Evolutionary conservation across 2,113 vertebrate species (phyloP).

Genomic region (Myodes glareolus): DNA sequence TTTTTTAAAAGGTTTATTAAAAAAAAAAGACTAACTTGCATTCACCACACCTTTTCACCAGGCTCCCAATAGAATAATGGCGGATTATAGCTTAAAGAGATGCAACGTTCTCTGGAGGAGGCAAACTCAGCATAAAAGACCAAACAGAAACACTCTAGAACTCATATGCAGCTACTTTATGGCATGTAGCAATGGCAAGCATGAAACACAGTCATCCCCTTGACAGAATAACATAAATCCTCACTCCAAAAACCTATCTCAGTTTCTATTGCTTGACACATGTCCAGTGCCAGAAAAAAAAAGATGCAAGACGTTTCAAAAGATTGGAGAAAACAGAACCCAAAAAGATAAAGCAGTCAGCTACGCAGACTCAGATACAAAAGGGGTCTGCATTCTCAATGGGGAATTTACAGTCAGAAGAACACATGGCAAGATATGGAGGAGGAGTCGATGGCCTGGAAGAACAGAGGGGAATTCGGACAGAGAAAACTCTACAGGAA

Average conservation of each 20-base stretch:
- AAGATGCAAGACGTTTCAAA: neutral
- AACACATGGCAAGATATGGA: neutral
- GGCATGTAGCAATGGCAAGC: neutral
- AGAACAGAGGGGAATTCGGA: neutral
- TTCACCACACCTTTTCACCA: neutral
- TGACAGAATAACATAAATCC: neutral
- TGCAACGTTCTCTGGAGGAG: neutral
- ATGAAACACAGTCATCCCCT: neutral
- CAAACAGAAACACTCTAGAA: neutral
- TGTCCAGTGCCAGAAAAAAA: neutral
- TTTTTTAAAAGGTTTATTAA: no score
- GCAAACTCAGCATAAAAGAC: neutral
- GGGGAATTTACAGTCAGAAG: neutral
- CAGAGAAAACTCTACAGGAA: neutral
- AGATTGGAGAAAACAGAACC: neutral
- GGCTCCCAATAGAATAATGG: no score
- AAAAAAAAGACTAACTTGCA: no score
- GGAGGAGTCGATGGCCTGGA: neutral
- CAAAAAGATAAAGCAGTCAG: neutral
- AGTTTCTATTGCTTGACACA: neutral
- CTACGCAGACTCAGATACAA: neutral
- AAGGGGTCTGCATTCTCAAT: neutral
- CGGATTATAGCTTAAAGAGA: neutral
- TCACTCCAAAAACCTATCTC: neutral
- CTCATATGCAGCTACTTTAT: neutral